Conservation (phyloP, 2,888 invertebrate species). For the Omphaloscelis lunosa region DNA sequence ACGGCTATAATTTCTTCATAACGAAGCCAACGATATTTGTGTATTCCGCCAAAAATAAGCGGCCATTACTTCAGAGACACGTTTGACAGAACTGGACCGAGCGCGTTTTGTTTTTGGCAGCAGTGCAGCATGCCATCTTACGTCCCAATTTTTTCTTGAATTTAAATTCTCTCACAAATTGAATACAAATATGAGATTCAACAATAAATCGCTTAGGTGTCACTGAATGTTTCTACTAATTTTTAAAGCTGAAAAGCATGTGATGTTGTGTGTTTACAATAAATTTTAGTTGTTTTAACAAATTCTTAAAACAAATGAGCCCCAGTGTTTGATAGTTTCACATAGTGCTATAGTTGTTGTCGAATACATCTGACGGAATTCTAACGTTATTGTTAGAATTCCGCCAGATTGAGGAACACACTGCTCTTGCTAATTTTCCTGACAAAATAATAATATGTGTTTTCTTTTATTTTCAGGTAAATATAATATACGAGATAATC, state of each 20-base stretch:
- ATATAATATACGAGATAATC: conserved; percentile 9
- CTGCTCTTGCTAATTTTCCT: background rate
- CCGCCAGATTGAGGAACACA: background rate
- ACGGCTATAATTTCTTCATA: conserved; percentile 77
- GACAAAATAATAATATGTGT: conserved; percentile 15
- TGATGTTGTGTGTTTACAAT: conserved; percentile 24
- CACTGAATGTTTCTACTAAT: conserved; percentile 34
- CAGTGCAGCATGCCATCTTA: conserved; percentile 62
- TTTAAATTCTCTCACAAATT: conserved; percentile 68
- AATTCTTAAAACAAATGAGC: background rate
- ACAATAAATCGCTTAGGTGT: conserved; percentile 59
- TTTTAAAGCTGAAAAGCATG: conserved; percentile 16
- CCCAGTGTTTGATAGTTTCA: background rate
- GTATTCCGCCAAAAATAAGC: conserved; percentile 86
- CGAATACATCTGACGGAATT: background rate
- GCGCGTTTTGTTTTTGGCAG: conserved; percentile 78
- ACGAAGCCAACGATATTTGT: conserved; percentile 80
- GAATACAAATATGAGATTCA: conserved; percentile 63
- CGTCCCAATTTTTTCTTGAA: conserved; percentile 60
- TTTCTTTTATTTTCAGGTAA: conserved; percentile 64
- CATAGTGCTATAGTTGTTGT: background rate
- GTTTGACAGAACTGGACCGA: conserved; percentile 87
- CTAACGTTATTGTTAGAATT: background rate
- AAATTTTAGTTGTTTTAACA: conserved; percentile 35
- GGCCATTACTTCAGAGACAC: conserved; percentile 83